Base-by-base conservation (phyloP, 1,140 invertebrate species). In the Hermetia illucens region DNA sequence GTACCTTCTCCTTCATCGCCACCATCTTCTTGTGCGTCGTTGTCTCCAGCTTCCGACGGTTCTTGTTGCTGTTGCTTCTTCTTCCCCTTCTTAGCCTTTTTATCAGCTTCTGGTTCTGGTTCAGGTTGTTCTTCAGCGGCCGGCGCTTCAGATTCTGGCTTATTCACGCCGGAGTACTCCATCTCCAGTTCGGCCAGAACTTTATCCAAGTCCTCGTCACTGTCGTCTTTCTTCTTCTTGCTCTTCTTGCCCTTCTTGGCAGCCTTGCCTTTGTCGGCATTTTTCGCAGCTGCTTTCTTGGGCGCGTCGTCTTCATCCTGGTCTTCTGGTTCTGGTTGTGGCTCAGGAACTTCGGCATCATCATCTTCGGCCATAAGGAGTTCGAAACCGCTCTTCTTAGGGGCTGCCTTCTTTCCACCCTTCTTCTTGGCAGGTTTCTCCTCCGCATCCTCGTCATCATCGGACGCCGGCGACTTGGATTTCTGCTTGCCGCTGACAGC, bases 141-240 rank as follows among this genome's bases (percentile, higher is more conserved):
- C 4, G 50, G 31, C 51, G 62, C 63, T 48, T 56, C 51, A 36
- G 44, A 39, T 53, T 58, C 61, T 40, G 50, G 43, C 35, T 58
- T 44, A 51, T 64, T 57, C 67, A 72, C 39, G 20, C 76, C 79
- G 39, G 77, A 64, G 65, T 84, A 82, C 63, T 85, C 81, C 53
- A 80, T 66, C 68, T 79, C 74, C 42, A 84, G 63, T 62, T 85
- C 80, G 18, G 82, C 84, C 45, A 90, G 59, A 31, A 85, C 77
- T 61, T 83, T 81, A 52, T 90, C 84, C 42, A 88, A 67, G 55
- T 89, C 83, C 50, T 88, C 82, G 9, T 59, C 57, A 53, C 85
- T 80, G 53, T 82, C 84, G 36, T 84, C 77, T 48, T 80, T 75
- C 61, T 79, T 82, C 51, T 75, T 79, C 50, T 72, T 79, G 16